Percentiles rank a stretch among this genome's conserved stretches.
These are phyloP conservation scores for Bombus confusus DNA, from an alignment of 1,140 invertebrate species.

Conservation along the genomic window DNA sequence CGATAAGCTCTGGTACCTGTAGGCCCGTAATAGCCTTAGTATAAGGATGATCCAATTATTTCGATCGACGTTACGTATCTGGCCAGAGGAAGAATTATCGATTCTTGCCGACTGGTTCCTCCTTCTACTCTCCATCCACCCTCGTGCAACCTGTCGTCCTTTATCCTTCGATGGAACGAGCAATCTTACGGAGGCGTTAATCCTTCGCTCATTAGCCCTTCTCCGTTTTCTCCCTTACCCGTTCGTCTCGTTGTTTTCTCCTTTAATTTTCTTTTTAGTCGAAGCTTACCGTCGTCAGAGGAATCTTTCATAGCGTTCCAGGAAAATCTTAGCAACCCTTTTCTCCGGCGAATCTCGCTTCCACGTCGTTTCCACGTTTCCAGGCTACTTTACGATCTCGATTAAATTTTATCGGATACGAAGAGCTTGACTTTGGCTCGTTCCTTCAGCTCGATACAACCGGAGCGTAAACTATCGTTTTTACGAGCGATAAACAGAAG, in stretches of 20 bases:
- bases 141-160: slow-evolving; percentile 35
- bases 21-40: slow-evolving; percentile 44
- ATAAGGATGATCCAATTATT: slow-evolving; percentile 61
- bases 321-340: slow-evolving; percentile 26
- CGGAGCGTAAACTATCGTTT: slow-evolving; percentile 35
- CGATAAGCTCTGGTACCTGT: slow-evolving; percentile 39
- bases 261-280: background rate
- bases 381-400: slow-evolving; percentile 44
- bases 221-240: slow-evolving; percentile 5
- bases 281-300: background rate
- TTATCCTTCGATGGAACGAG: slow-evolving; percentile 36
- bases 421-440: slow-evolving; percentile 30
- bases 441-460: slow-evolving; percentile 31
- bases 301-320: slow-evolving; percentile 8
- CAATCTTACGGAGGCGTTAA: slow-evolving; percentile 54
- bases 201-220: slow-evolving; percentile 65
- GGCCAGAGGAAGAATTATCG: slow-evolving; percentile 44
- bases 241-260: background rate
- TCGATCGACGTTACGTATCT: slow-evolving; percentile 55
- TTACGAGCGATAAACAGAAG: slow-evolving; percentile 37
- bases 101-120: slow-evolving; percentile 36
- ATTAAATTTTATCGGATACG: slow-evolving; percentile 49
- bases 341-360: background rate
- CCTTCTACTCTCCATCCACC: background rate
- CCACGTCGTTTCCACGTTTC: slow-evolving; percentile 24